Evolutionary conservation across 2,113 vertebrate species (phyloP).

Genomic region (Rhea pennata): DNA sequence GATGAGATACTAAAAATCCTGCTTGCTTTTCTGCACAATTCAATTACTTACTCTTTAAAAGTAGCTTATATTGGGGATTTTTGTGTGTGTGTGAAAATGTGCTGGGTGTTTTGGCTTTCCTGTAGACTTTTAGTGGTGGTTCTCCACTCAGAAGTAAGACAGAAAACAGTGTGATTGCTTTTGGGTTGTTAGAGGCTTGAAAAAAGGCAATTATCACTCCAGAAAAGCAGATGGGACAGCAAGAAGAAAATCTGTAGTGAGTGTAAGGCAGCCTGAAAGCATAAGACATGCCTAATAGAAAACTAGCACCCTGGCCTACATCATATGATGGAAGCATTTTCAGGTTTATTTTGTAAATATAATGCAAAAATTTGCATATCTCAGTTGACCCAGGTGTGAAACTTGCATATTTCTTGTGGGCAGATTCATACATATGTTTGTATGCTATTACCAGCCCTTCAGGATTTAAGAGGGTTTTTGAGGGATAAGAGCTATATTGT

Average conservation of each 20-base stretch:
- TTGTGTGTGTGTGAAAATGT: too few species aligned
- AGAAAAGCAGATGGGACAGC: not conserved
- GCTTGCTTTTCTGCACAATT: not conserved
- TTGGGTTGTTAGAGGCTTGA: not conserved
- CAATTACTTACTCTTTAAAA: not conserved
- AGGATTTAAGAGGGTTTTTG: not conserved
- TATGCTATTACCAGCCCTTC: not conserved
- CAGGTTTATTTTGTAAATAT: not conserved
- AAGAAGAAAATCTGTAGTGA: not conserved
- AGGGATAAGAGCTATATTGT: not conserved
- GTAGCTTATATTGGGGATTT: not conserved
- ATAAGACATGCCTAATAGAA: not conserved
- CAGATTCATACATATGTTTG: not conserved
- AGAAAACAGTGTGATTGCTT: not conserved
- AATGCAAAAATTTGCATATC: not conserved
- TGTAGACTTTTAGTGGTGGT: not conserved
- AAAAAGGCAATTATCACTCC: not conserved
- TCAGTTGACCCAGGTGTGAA: not conserved
- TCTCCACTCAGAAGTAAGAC: not conserved
- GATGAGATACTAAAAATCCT: not conserved
- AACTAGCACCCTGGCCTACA: fast-evolving
- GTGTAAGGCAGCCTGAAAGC: fast-evolving
- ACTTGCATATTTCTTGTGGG: not conserved
- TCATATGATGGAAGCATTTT: not conserved
- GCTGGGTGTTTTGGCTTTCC: not conserved